Conservation (phyloP, 1,140 invertebrate genomes). For the Meloidogyne exigua region DNA sequence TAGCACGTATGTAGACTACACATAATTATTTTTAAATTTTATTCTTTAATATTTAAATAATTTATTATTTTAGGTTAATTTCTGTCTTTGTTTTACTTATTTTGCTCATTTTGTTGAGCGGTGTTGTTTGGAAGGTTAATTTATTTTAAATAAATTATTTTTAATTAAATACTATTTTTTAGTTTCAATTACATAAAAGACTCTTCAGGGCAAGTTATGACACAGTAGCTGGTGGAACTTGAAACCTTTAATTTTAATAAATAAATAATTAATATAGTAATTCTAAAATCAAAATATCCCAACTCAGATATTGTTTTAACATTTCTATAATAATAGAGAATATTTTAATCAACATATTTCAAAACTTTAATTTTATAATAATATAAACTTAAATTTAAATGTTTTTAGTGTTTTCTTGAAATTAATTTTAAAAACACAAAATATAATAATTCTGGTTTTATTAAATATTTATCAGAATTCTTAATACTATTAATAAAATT, state of each 20-base stretch:
- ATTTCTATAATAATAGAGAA: too few relatives aligned
- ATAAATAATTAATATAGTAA: conserved; percentile 4
- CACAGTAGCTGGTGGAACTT: conserved; percentile 53
- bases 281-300: background rate
- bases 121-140: conserved; percentile 56
- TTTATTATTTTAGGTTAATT: conserved; percentile 24
- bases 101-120: conserved; percentile 56
- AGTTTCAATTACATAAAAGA: conserved; percentile 55
- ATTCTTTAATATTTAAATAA: background rate
- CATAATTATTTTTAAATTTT: background rate
- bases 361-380: too few relatives aligned
- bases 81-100: conserved; percentile 60
- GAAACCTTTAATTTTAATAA: too few relatives aligned
- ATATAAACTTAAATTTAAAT: too few relatives aligned
- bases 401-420: too few relatives aligned
- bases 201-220: conserved; percentile 58
- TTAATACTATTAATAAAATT: too few relatives aligned
- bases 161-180: too few relatives aligned
- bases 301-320: too few relatives aligned
- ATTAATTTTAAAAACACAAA: too few relatives aligned
- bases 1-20: background rate
- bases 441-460: too few relatives aligned
- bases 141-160: background rate
- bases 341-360: too few relatives aligned
- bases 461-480: too few relatives aligned